Percentiles rank a stretch among this genome's conserved stretches.
Conservation (phyloP, 2,888 invertebrate genomes). For the Ophonus ardosiacus region DNA sequence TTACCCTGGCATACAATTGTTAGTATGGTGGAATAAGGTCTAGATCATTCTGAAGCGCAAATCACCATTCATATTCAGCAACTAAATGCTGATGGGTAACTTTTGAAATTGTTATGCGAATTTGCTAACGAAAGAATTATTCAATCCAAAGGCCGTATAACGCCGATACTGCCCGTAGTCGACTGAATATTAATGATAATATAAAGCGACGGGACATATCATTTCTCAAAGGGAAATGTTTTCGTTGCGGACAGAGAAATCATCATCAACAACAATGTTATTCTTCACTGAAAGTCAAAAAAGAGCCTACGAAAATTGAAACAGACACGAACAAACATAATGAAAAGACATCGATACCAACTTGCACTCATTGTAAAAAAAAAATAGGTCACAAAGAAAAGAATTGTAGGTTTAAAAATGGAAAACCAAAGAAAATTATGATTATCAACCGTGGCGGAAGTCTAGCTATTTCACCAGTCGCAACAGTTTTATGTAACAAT, state of each 20-base stretch:
- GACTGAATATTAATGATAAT: too few species aligned
- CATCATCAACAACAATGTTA: background rate
- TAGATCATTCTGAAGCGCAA: constrained; percentile 25
- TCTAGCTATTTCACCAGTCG: background rate
- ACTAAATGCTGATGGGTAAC: constrained; percentile 11
- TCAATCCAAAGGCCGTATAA: too few species aligned
- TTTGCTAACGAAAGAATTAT: constrained; percentile 42
- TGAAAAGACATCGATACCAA: constrained; percentile 18
- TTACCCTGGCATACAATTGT: constrained; percentile 61
- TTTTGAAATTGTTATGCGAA: constrained; percentile 44
- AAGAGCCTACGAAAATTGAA: background rate
- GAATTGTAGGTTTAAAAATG: constrained; percentile 41
- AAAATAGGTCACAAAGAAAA: constrained; percentile 31
- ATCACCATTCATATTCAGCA: constrained; percentile 11
- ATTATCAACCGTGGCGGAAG: background rate
- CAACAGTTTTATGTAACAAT: too few species aligned
- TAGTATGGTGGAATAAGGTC: too few species aligned
- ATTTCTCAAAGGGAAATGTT: constrained; percentile 35
- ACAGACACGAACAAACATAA: background rate
- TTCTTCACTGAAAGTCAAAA: background rate
- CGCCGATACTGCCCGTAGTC: too few species aligned
- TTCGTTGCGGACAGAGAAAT: background rate
- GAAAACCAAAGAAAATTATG: constrained; percentile 33
- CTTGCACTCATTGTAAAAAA: constrained; percentile 33
- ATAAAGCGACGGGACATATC: constrained; percentile 49